Conservation (phyloP, 2,113 vertebrate genomes). For the Vimba vimba region DNA sequence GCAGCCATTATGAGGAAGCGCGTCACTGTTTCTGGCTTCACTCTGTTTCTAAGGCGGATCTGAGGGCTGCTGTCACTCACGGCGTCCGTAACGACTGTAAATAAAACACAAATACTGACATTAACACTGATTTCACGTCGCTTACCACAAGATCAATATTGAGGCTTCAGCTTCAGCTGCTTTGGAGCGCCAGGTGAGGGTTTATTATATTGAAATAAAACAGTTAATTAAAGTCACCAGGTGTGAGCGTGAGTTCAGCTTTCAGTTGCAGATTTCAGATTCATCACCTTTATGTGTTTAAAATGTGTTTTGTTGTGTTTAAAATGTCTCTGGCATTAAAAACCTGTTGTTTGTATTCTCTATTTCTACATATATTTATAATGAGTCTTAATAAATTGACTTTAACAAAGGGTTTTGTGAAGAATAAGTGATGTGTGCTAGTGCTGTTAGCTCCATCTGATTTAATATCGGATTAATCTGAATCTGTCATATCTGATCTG, state of each 20-base stretch:
- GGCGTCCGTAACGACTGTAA: slow-evolving; percentile 14
- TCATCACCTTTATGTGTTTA: not conserved
- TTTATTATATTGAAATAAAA: not conserved
- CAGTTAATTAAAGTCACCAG: slow-evolving; percentile 20
- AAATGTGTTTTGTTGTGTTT: not conserved
- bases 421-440: slow-evolving; percentile 2
- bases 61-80: slow-evolving; percentile 31
- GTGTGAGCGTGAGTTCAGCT: not conserved
- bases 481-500: not conserved
- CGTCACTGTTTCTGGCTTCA: slow-evolving; percentile 12
- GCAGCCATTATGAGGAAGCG: not conserved
- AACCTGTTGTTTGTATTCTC: not conserved
- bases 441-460: not conserved
- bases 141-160: slow-evolving; percentile 21
- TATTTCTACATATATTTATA: not conserved
- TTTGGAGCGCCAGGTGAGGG: slow-evolving; percentile 51
- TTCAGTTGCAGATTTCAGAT: not conserved
- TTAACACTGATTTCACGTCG: slow-evolving; percentile 6
- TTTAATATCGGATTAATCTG: not conserved
- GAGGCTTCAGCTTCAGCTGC: slow-evolving; percentile 24
- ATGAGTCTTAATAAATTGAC: not conserved
- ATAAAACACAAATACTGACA: slow-evolving; percentile 28
- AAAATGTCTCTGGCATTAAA: not conserved
- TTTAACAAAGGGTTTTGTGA: not conserved
- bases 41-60: slow-evolving; percentile 25